Conservation (phyloP, 2,113 vertebrate species). For the Gadus macrocephalus region DNA sequence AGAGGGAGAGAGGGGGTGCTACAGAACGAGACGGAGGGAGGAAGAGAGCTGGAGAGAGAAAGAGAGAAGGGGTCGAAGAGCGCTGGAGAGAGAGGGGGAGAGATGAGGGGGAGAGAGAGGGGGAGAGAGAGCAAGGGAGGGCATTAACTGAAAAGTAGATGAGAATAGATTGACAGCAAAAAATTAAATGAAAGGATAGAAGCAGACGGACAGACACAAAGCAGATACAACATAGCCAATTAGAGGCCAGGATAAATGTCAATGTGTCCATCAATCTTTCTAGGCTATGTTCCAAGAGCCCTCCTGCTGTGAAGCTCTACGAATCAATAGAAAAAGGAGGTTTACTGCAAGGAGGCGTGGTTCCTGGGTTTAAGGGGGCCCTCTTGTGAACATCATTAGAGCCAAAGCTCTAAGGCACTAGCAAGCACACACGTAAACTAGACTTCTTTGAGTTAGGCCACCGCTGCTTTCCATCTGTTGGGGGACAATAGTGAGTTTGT, state of each 20-base stretch:
- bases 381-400: conserved; percentile 44
- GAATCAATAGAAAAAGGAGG: conserved; percentile 47
- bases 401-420: conserved; percentile 20
- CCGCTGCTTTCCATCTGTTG: too few relatives aligned
- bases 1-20: too few relatives aligned
- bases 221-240: conserved; percentile 54
- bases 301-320: conserved; percentile 49
- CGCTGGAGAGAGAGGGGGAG: conserved; percentile 13
- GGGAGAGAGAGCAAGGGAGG: neutral
- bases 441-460: too few relatives aligned
- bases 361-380: conserved; percentile 49
- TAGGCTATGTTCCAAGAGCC: conserved; percentile 32
- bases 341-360: conserved; percentile 40
- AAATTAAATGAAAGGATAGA: too few relatives aligned
- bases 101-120: conserved; percentile 3
- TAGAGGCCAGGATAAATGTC: conserved; percentile 56
- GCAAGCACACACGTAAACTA: conserved; percentile 16
- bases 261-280: conserved; percentile 42
- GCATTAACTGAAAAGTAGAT: too few relatives aligned
- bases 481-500: too few relatives aligned
- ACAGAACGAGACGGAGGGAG: too few relatives aligned
- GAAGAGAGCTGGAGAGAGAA: conserved; percentile 30
- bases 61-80: conserved; percentile 27
- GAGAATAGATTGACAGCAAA: too few relatives aligned
- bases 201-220: conserved; percentile 37